Base-by-base conservation (phyloP, 1,140 invertebrate species). In the Nasonia giraulti region DNA sequence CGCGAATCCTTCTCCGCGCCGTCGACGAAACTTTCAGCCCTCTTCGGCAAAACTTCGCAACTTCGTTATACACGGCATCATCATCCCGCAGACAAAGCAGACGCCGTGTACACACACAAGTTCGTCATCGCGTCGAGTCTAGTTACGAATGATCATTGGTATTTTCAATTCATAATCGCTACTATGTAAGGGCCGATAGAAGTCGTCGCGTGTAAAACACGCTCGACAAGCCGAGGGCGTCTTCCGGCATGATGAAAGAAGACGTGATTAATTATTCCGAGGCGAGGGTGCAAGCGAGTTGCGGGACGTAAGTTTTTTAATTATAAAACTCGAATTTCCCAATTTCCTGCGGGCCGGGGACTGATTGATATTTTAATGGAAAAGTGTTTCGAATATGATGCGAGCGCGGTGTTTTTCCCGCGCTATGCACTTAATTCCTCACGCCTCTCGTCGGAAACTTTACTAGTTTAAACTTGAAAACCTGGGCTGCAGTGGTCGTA, bases 311-410 rank as follows among this genome's bases (percentile, higher is more conserved):
- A 83, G 20, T 83, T 83, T 83, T 83, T 83, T 83, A 77, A 83
- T 83, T 77, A 77, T 69, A 44, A 83, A 78, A 68, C 62, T 77
- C n/a, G 40, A 83, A 78, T 83, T 76, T 37, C 37, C 50, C n/a
- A 40, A 83, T 83, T 69, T 81, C 37, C 12, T 4, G 37, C 40
- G 7, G 40, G 2, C 17, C 31, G 62, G 44, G 33, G 33, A 74
- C 27, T 77, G 40, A 83, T 82, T 66, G 40, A 44, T 69, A 77
- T 69, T 83, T 69, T 69, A 77, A 77, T 77, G 62, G 74, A 50
- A 77, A 77, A 68, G 44, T 77, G 23, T 83, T 83, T 47, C 44
- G 31, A 47, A 66, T 44, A n/a, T 12, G 50, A 73, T 20, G 4
- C 8, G 27, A 27, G 27, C 27, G 27, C 44, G 10, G 71, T 68